phyloP scores from a whole-genome alignment of 2,797 vertebrate species.

The Fistularia tabacaria region DNA sequence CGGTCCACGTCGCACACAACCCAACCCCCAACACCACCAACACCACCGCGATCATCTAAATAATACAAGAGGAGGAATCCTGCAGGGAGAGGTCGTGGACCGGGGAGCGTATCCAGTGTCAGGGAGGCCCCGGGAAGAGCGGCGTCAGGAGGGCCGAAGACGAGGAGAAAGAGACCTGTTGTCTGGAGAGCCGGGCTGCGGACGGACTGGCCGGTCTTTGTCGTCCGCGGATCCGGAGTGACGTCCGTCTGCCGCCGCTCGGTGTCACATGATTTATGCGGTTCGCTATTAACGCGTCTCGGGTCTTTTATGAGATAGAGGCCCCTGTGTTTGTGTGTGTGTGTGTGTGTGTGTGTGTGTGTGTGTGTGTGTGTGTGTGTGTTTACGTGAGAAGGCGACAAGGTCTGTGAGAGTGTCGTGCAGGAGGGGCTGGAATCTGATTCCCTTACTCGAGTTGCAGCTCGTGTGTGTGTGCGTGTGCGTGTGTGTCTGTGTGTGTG shows the following conservation, averaged over 20 bases:
- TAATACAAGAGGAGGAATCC: conserved; percentile 40
- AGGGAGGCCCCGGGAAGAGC: conserved; percentile 7
- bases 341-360: conserved; percentile 12
- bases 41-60: too few relatives aligned
- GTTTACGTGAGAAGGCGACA: not conserved
- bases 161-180: conserved; percentile 27
- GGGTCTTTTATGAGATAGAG: conserved; percentile 25
- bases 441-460: conserved; percentile 52
- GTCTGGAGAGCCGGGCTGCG: conserved; percentile 15
- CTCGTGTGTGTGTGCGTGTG: conserved; percentile 4
- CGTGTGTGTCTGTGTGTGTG: too few relatives aligned
- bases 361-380: conserved; percentile 10
- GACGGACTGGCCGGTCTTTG: conserved; percentile 33
- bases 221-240: conserved; percentile 35
- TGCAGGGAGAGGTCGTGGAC: conserved; percentile 30
- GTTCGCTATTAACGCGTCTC: conserved; percentile 30
- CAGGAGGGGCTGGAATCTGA: conserved; percentile 47
- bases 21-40: too few relatives aligned
- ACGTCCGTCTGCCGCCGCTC: conserved; percentile 35
- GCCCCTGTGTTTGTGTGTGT: conserved; percentile 18
- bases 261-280: conserved; percentile 42
- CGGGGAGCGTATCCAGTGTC: conserved; percentile 28
- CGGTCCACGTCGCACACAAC: too few relatives aligned
- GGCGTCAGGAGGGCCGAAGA: conserved; percentile 12
- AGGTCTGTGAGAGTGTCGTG: conserved; percentile 3